Evolutionary conservation across 2,113 vertebrate species (phyloP), one percentile per base, ranked within the genome.

Genomic region (Albula glossodonta): DNA sequence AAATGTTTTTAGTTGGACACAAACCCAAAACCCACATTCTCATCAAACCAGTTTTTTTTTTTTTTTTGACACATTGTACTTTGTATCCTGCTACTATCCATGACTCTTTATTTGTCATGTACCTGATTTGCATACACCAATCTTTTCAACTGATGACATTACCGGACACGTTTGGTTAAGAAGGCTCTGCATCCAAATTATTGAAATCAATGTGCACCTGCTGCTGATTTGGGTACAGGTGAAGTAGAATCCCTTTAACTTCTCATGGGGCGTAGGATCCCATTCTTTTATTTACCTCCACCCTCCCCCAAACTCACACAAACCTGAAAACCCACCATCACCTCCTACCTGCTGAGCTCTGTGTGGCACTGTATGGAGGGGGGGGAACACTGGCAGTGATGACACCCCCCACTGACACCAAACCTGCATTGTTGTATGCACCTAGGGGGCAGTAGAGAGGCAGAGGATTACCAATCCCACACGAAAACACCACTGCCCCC

Each of bases 381-480:
- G 97, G 97, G 89, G 97, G 92, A 90, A 97, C 94, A 85, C 92
- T 96, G 89, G 97, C 93, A 90, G 97, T 96, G 93, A 98, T 96
- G 91, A 98, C 96, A 95, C 95, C 97, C 92, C 97, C 96, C 92
- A 97, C 86, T 81, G 98, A 97, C 92, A 98, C 97, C 94, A 98
- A 95, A 90, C 97, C 96, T 90, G 97, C 97, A 91, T 97, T 99
- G 95, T 98, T 99, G 91, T 97, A 99, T 89, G 97, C 97, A 98
- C 98, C 98, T 99, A 93, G 86, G 79, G 79, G 83, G 84, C 74
- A 60, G 78, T 48, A 80, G 78, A 86, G 74, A 86, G 87, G 66
- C 82, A 84, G 74, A 86, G 57, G 86, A 86, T 82, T 80, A 86
- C 86, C 74, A 52, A 56, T 86, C 74, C 50, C 52, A 31, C 56